Evolutionary conservation across 2,113 vertebrate genomes (phyloP), one percentile per base, ranked within the genome.

Genomic region (Anser brachyrhynchus): DNA sequence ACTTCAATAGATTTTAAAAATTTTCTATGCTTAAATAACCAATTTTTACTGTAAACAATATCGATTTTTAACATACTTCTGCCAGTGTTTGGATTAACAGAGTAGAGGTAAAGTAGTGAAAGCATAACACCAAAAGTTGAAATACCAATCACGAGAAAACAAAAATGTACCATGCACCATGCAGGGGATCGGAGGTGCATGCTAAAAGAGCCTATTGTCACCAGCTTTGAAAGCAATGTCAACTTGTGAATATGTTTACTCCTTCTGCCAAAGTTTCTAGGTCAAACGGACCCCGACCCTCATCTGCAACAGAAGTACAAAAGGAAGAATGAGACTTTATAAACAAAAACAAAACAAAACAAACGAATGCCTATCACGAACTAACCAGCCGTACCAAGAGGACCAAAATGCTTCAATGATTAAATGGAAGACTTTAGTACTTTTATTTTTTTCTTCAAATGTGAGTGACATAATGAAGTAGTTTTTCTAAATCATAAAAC

Each of bases 241-340:
- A 94, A 5, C 95, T 54, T 96, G 97, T 98, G 97, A 98, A 98
- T 96, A 91, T 97, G 96, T 98, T 97, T 98, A 93, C 98, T 98
- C 98, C 98, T 97, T 98, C 97, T 98, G 97, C 98, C 98, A 98
- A 98, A 98, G 98, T 94, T 97, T 98, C 97, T 98, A 98, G 98
- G 98, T 98, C 97, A 95, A 98, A 98, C 41, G 98, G 98, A 98
- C 98, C 98, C 92, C 90, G 93, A 95, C 92, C 95, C 44, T 79
- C 97, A 11, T 92, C 97, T 95, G 96, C 97, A 95, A 95, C 89
- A 96, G 98, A 96, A 74, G 88, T 95, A 87, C 97, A 97, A 89
- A 98, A 98, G 95, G 98, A 98, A 98, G 98, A 98, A 95, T 98
- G 93, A 98, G 95, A 97, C 97, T 97, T 91, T 98, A 85, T 96